phyloP scores from a whole-genome alignment of 2,797 vertebrate genomes.

The Oryzias sinensis region DNA sequence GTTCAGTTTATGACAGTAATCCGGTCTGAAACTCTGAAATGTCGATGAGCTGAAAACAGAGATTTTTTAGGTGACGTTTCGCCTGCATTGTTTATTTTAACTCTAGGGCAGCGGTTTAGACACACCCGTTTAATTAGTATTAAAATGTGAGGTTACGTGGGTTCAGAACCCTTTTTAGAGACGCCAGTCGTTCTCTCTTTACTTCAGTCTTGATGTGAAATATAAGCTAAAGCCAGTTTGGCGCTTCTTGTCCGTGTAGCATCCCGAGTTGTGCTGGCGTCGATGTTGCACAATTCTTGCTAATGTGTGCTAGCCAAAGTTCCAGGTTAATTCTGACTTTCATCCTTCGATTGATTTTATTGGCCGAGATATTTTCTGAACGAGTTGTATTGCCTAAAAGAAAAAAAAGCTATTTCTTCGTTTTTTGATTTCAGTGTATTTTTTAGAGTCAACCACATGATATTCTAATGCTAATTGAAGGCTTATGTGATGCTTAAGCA shows the following conservation, averaged over 20 bases:
- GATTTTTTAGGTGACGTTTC: too few relatives aligned
- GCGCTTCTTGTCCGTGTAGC: conserved; percentile 6
- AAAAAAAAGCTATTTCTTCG: too few relatives aligned
- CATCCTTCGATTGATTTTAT: background rate
- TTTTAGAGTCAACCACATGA: too few relatives aligned
- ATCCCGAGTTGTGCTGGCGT: conserved; percentile 16
- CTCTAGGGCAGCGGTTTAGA: background rate
- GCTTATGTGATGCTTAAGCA: too few relatives aligned
- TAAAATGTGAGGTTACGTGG: background rate
- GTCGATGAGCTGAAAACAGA: conserved; percentile 14
- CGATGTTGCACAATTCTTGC: conserved; percentile 20
- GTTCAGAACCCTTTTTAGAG: background rate
- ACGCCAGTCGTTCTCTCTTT: conserved; percentile 9
- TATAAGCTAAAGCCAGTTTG: background rate
- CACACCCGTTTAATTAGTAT: conserved; percentile 8
- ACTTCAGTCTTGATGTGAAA: background rate
- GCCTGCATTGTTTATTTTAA: conserved; percentile 4
- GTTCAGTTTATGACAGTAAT: too few relatives aligned
- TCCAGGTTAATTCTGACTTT: conserved; percentile 40
- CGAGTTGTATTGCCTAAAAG: too few relatives aligned
- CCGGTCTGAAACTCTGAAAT: conserved; percentile 27
- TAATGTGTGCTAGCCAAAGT: conserved; percentile 48
- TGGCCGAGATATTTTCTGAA: too few relatives aligned
- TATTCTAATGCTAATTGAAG: too few relatives aligned
- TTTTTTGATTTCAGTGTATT: too few relatives aligned